A percentile compares a stretch with the other conserved stretches of the same genome.
These are phyloP conservation scores for Drosophila eohydei DNA, from an alignment of 2,888 invertebrate genomes.

Conservation along the genomic window DNA sequence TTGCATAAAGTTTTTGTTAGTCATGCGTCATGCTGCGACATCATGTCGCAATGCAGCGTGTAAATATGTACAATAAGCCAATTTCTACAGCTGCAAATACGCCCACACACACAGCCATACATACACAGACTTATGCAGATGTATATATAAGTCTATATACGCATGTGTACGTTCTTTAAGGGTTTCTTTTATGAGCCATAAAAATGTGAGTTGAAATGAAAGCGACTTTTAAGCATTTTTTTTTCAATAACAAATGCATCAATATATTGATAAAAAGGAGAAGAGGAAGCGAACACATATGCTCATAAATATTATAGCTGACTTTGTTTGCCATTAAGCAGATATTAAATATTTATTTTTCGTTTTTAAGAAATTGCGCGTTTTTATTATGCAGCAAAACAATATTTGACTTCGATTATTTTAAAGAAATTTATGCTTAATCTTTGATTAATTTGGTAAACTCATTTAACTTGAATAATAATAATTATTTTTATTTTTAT, in stretches of 20 bases:
- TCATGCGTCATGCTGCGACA: constrained; percentile 32
- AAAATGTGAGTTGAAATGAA: constrained; percentile 29
- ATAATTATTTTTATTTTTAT: too few species aligned
- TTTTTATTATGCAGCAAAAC: neutral
- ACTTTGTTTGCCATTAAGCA: constrained; percentile 14
- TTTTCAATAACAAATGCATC: constrained; percentile 6
- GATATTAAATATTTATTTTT: constrained; percentile 19
- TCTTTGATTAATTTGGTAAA: neutral
- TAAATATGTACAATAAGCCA: constrained; percentile 20
- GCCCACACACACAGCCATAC: neutral
- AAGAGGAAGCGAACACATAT: neutral
- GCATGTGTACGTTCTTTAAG: constrained; percentile 5
- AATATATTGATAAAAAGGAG: constrained; percentile 8
- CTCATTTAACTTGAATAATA: too few species aligned
- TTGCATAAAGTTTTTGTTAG: constrained; percentile 33
- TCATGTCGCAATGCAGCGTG: constrained; percentile 16
- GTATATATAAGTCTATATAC: neutral
- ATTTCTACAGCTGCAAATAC: constrained; percentile 23
- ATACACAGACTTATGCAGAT: neutral
- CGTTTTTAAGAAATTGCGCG: constrained; percentile 9
- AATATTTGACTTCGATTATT: neutral
- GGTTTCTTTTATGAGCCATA: constrained; percentile 23
- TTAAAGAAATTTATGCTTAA: neutral
- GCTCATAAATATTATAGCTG: constrained; percentile 16
- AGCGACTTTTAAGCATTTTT: constrained; percentile 10